Conservation (phyloP, 2,797 vertebrate species). For the Hemibagrus guttatus region DNA sequence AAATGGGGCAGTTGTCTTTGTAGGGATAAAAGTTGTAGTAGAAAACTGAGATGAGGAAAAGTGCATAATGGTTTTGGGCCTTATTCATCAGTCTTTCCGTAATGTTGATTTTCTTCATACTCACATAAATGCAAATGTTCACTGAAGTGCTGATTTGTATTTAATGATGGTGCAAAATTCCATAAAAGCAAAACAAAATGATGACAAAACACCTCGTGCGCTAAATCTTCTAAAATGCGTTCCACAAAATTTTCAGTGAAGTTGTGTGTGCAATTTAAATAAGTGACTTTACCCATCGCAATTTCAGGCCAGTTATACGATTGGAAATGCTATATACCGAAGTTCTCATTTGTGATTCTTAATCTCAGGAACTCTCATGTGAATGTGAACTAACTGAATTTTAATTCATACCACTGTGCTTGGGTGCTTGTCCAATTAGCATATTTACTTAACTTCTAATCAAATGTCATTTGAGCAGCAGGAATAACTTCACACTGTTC, state of each 20-base stretch:
- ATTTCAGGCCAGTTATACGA: neutral
- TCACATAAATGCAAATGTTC: neutral
- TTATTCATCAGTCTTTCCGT: neutral
- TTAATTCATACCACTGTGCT: neutral
- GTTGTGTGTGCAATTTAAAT: neutral
- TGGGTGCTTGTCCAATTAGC: neutral
- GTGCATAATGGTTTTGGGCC: neutral
- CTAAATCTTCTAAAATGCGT: neutral
- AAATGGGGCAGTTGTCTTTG: constrained; percentile 1
- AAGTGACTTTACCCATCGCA: neutral
- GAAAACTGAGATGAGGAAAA: constrained; percentile 27
- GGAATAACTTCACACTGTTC: neutral
- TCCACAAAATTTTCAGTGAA: neutral
- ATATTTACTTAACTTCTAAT: neutral
- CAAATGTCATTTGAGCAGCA: neutral
- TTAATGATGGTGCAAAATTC: neutral
- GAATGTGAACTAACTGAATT: neutral
- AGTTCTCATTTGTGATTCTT: neutral
- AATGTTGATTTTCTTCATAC: neutral
- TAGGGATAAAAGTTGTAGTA: neutral
- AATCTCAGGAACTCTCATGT: neutral
- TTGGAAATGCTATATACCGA: neutral
- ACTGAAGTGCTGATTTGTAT: neutral
- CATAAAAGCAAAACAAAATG: neutral
- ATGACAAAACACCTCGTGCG: neutral